These are phyloP conservation scores for Otus scops DNA, from an alignment of 2,797 vertebrate species.

Conservation along the genomic window DNA sequence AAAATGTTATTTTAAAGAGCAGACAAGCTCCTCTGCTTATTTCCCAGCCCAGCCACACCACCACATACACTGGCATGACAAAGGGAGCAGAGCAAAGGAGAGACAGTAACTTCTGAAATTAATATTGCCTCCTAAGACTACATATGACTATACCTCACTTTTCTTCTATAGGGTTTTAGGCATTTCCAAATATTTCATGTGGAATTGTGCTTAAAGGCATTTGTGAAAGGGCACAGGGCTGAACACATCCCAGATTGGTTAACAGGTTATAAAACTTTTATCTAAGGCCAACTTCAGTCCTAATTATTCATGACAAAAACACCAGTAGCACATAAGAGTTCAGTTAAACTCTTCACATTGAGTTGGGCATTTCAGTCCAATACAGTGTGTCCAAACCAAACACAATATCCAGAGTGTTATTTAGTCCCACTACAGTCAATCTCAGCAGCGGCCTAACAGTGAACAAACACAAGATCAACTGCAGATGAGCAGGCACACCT, in stretches of 20 bases:
- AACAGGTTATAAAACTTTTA: not conserved
- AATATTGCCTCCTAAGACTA: not conserved
- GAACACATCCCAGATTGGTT: not conserved
- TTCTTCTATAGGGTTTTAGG: not conserved
- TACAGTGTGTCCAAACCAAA: not conserved
- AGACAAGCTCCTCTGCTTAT: not conserved
- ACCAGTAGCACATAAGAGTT: not conserved
- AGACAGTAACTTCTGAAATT: not conserved
- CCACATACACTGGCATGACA: fast-evolving
- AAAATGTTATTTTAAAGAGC: not conserved
- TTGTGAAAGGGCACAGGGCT: not conserved
- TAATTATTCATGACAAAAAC: not conserved
- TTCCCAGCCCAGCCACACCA: not conserved
- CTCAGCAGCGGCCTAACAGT: not conserved
- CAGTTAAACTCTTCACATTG: not conserved
- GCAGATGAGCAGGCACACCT: not conserved
- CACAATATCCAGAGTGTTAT: not conserved
- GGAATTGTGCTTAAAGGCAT: not conserved
- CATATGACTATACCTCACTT: not conserved
- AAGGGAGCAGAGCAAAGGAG: not conserved
- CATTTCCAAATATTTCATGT: not conserved
- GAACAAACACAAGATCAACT: not conserved
- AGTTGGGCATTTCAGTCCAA: not conserved
- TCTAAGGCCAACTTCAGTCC: not conserved
- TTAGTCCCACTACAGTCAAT: not conserved